Conservation (phyloP, 2,113 vertebrate genomes). For the Daboia siamensis region DNA sequence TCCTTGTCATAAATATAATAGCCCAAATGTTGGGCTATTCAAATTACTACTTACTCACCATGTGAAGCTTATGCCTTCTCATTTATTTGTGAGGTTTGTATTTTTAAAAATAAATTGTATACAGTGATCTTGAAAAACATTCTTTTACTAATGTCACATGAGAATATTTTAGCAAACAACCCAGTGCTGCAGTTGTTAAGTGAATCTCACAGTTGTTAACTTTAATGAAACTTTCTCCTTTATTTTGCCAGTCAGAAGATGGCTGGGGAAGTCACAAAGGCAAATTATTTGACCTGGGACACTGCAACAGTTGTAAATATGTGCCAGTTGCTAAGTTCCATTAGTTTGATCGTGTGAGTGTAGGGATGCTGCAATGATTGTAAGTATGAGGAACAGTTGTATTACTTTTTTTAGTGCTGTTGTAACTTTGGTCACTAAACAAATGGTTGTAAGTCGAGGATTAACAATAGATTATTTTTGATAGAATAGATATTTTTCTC, state of each 20-base stretch:
- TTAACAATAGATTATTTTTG: not conserved
- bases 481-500: not conserved
- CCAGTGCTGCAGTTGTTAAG: not conserved
- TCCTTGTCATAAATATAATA: not conserved
- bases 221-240: not conserved
- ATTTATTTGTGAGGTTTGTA: not conserved
- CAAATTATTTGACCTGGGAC: not conserved
- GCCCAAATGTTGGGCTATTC: not conserved
- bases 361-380: not conserved
- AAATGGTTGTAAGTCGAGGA: not conserved
- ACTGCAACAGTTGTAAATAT: not conserved
- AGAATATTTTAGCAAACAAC: not conserved
- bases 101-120: not conserved
- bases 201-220: not conserved
- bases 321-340: not conserved
- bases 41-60: not conserved
- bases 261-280: not conserved
- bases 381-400: not conserved
- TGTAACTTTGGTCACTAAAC: not conserved
- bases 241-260: not conserved
- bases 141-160: not conserved
- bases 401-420: not conserved
- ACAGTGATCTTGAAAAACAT: not conserved
- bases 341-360: not conserved
- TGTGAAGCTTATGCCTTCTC: not conserved